Evolutionary conservation across 2,888 invertebrate species (phyloP), one percentile per base, ranked within the genome.

Genomic region (Temnothorax ravouxi): DNA sequence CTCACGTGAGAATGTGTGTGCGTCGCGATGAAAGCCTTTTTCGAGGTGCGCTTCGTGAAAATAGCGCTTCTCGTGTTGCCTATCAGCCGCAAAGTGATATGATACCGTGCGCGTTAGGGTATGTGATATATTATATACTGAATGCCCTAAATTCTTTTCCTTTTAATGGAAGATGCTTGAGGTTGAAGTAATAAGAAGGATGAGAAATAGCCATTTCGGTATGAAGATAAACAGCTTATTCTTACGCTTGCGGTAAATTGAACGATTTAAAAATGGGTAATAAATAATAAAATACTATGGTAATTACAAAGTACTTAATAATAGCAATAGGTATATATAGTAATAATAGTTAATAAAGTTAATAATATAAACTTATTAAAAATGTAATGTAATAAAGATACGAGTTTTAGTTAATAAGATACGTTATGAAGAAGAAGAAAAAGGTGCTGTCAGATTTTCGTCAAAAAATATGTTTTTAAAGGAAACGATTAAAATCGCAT

Each of bases 1-100:
- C 44, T 67, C 54, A 67, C 59, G 61, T 66, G 64, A 61, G 67
- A 85, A 54, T 34, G 72, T 38, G 59, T 44, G 47, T 69, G 44
- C 29, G 29, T 29, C 25, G 34, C 50, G 61, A 54, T 76, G 71
- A 83, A 76, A 77, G 76, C 59, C 54, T 83, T 81, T 83, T 77
- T 66, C 34, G 52, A 62, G 29, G 61, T n/a, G 62, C 9, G 62
- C 18, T 71, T 71, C 59, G 61, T 52, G 81, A 81, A 75, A 81
- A 64, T 54, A 21, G 50, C 76, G 34, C 44, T 74, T 81, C 76
- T 81, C 76, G 62, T 52, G 41, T 81, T 75, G 64, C 50, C 50
- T 41, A 75, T 47, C 56, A 71, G 38, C 59, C 59, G 47, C 71
- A 47, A 80, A 54, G 47, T 71, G 71, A 71, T 79, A 71, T 44